Conservation (phyloP, 2,797 vertebrate genomes). For the Phalloptychus januarius region DNA sequence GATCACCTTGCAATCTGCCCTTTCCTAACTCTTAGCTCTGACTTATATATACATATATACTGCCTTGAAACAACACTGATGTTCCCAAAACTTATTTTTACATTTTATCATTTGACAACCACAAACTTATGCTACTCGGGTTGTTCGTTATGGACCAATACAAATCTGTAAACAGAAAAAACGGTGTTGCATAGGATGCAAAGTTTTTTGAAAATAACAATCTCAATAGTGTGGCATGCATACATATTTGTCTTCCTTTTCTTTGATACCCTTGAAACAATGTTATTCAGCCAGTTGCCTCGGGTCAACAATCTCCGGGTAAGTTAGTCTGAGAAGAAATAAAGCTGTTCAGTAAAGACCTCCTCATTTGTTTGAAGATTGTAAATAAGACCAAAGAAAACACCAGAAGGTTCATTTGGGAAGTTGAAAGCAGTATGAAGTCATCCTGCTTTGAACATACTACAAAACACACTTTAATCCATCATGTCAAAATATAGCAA, state of each 20-base stretch:
- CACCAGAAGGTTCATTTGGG: neutral
- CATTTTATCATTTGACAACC: neutral
- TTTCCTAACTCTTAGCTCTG: slow-evolving; percentile 37
- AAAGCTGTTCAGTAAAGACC: neutral
- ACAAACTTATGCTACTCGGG: neutral
- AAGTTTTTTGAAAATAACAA: neutral
- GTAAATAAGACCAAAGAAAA: neutral
- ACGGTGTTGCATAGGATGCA: neutral
- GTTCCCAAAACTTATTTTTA: neutral
- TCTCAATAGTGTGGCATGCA: neutral
- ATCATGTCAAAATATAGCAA: neutral
- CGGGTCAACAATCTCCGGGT: neutral
- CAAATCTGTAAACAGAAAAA: neutral
- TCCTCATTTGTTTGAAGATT: neutral
- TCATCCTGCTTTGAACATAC: neutral
- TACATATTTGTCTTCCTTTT: neutral
- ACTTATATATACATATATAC: neutral
- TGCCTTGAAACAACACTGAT: neutral
- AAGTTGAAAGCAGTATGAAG: neutral
- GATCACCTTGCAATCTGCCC: slow-evolving; percentile 64
- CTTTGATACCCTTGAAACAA: neutral
- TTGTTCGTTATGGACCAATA: neutral
- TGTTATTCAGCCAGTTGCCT: neutral
- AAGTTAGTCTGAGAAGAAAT: neutral
- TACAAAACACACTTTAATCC: neutral